These are phyloP conservation scores for Palythoa heliodiscus DNA, from an alignment of 92 coral and sea anemone species.

Conservation along the genomic window DNA sequence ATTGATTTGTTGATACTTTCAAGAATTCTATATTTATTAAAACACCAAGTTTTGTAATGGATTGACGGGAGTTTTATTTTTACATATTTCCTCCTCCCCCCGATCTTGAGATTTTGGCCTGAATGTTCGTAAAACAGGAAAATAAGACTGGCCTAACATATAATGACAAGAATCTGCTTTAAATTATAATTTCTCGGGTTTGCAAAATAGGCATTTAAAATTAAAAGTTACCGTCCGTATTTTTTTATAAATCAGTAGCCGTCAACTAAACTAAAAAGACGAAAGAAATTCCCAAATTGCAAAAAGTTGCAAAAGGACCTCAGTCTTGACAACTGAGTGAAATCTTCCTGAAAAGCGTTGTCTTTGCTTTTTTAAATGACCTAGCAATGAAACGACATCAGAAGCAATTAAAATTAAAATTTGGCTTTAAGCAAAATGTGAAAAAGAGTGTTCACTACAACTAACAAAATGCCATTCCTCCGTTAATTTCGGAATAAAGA, in stretches of 20 bases:
- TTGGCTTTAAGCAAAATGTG: not conserved
- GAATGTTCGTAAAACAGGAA: not conserved
- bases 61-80: not conserved
- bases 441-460: not conserved
- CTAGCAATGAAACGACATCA: not conserved
- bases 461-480: not conserved
- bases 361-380: not conserved
- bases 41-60: not conserved
- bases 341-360: not conserved
- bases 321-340: constrained; percentile 7
- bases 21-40: not conserved
- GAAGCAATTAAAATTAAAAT: not conserved
- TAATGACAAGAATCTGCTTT: not conserved
- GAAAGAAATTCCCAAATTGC: not conserved
- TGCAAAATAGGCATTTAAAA: not conserved
- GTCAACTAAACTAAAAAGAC: too few relatives aligned
- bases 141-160: not conserved
- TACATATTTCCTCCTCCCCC: not conserved
- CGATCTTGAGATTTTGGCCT: not conserved
- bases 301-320: not conserved
- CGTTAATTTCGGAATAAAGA: not conserved
- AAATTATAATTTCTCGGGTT: not conserved
- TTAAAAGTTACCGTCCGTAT: not conserved
- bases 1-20: not conserved
- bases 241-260: not conserved